A percentile compares a stretch with the other conserved stretches of the same genome.
These are phyloP conservation scores for Deroptyus accipitrinus DNA, from an alignment of 2,113 vertebrate species.

Conservation along the genomic window DNA sequence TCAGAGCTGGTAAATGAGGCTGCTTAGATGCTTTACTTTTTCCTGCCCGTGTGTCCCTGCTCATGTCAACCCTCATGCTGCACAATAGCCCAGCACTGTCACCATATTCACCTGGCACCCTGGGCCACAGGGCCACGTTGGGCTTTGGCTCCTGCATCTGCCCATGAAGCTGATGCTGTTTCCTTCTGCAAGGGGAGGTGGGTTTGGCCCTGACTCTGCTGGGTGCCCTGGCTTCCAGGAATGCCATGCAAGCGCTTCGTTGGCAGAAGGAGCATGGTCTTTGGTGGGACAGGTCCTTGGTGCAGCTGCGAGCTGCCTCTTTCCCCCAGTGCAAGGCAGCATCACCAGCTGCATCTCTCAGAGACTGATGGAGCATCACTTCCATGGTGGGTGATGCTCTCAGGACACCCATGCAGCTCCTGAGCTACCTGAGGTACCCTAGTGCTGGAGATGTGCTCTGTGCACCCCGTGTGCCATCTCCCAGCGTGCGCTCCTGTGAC, in stretches of 20 bases:
- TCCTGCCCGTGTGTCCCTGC: neutral
- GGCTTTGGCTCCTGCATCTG: neutral
- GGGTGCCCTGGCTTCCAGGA: neutral
- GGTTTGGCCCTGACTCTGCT: neutral
- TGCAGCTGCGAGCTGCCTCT: neutral
- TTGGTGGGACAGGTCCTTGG: neutral
- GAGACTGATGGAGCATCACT: fast-evolving
- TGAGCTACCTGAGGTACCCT: neutral
- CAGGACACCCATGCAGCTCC: fast-evolving
- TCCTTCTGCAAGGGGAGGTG: neutral
- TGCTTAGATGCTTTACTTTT: neutral
- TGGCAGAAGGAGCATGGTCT: neutral
- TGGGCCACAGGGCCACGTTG: neutral
- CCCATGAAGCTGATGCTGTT: fast-evolving
- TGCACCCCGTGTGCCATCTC: neutral
- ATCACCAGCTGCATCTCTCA: fast-evolving
- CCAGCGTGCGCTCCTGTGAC: neutral
- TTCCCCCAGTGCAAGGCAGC: fast-evolving
- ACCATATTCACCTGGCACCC: fast-evolving
- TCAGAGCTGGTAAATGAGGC: neutral
- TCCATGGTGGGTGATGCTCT: neutral
- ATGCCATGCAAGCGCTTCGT: fast-evolving
- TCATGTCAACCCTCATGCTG: neutral
- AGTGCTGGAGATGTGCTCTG: neutral
- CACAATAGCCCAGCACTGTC: neutral